These are phyloP conservation scores for Heliconius eleuchia DNA, from an alignment of 1,140 invertebrate genomes.

Conservation along the genomic window DNA sequence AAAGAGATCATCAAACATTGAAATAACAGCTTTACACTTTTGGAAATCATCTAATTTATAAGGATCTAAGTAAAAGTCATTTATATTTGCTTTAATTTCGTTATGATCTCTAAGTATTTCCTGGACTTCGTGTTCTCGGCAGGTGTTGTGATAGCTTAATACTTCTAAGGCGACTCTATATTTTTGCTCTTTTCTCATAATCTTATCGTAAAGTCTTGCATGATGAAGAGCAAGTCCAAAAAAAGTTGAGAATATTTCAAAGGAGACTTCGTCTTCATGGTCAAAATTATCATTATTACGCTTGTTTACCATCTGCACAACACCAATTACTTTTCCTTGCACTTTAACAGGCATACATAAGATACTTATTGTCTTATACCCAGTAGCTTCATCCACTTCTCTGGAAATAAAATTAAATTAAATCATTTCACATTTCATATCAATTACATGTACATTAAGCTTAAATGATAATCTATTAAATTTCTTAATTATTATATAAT, in stretches of 20 bases:
- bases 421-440: no score
- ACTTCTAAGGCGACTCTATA: conserved; percentile 92
- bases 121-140: conserved; percentile 86
- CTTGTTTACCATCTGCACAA: conserved; percentile 95
- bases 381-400: conserved; percentile 88
- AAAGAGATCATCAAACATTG: conserved; percentile 91
- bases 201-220: conserved; percentile 92
- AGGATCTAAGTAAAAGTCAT: conserved; percentile 88
- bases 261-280: conserved; percentile 90
- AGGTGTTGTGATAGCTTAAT: conserved; percentile 91
- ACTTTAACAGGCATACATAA: conserved; percentile 94
- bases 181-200: conserved; percentile 91
- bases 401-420: conserved; percentile 57
- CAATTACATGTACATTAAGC: not conserved
- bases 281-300: conserved; percentile 84
- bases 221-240: conserved; percentile 93
- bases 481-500: not conserved
- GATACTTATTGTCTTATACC: conserved; percentile 89
- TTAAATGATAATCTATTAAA: not conserved
- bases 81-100: conserved; percentile 60
- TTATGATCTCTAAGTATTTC: conserved; percentile 55
- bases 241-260: conserved; percentile 92
- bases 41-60: conserved; percentile 85
- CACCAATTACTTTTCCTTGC: conserved; percentile 88
- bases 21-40: conserved; percentile 87